Percentiles rank a stretch among this genome's conserved stretches.
Conservation (phyloP, 2,888 invertebrate species). For the Eilema depressum region DNA sequence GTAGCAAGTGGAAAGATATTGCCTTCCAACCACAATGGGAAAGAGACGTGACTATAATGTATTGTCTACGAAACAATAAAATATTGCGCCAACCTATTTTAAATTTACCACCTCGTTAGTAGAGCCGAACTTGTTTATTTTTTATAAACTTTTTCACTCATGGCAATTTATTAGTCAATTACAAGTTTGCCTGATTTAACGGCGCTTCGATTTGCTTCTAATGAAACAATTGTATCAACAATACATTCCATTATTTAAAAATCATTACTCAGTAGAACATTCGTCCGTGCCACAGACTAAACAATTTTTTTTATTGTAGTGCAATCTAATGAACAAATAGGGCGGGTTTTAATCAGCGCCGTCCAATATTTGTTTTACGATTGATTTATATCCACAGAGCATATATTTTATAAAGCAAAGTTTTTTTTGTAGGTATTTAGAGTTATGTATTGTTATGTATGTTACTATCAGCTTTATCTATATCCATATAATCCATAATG, state of each 20-base stretch:
- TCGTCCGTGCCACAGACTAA: not conserved
- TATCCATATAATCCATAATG: too few species aligned
- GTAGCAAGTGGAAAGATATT: too few species aligned
- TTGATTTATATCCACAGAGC: slow-evolving; percentile 38
- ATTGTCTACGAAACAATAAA: not conserved
- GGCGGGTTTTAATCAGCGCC: slow-evolving; percentile 62
- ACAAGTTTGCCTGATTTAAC: not conserved
- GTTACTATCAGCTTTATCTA: too few species aligned
- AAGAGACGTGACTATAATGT: not conserved
- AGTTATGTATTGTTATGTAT: too few species aligned
- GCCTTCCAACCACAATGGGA: not conserved
- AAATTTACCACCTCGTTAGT: not conserved
- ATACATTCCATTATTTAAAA: slow-evolving; percentile 8
- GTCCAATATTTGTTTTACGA: slow-evolving; percentile 77
- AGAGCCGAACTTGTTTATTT: not conserved
- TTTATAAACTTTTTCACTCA: not conserved
- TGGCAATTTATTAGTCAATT: not conserved
- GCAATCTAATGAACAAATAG: slow-evolving; percentile 60
- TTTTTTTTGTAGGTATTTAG: too few species aligned
- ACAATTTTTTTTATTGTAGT: slow-evolving; percentile 20
- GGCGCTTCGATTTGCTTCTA: not conserved
- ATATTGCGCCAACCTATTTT: not conserved
- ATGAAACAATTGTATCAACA: slow-evolving; percentile 11
- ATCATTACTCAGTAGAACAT: not conserved
- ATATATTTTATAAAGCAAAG: not conserved